Conservation (phyloP, 1,140 invertebrate species). For the Aphelenchoides avenae region DNA sequence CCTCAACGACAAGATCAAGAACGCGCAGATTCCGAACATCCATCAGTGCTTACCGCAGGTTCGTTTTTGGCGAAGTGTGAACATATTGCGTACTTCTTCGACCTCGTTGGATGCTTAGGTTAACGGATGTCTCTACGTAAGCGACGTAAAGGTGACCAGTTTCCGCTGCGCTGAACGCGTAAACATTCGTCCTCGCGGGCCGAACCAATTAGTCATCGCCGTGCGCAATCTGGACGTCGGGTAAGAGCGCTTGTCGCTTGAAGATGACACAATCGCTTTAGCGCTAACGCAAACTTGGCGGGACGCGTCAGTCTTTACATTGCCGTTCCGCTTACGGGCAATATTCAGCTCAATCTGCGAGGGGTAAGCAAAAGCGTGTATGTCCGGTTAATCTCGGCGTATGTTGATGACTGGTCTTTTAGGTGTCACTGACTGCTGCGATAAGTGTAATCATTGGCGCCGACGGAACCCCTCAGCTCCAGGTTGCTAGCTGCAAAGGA, state of each 20-base stretch:
- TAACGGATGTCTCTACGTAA: slow-evolving; percentile 38
- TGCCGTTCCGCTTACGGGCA: slow-evolving; percentile 33
- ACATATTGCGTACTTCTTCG: too few species aligned
- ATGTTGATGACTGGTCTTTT: too few species aligned
- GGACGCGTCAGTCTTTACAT: slow-evolving; percentile 40
- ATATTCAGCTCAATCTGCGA: background rate
- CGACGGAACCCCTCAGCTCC: too few species aligned
- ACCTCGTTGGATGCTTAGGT: too few species aligned
- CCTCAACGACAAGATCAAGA: slow-evolving; percentile 40
- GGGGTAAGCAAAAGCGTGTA: slow-evolving; percentile 27
- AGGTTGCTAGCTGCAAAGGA: slow-evolving; percentile 31
- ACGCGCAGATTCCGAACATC: slow-evolving; percentile 38
- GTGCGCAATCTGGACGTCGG: slow-evolving; percentile 44
- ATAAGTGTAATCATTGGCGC: too few species aligned
- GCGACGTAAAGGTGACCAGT: slow-evolving; percentile 42
- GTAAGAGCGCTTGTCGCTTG: background rate
- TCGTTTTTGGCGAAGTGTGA: too few species aligned
- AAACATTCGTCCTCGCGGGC: slow-evolving; percentile 36
- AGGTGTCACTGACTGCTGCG: too few species aligned
- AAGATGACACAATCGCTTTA: background rate
- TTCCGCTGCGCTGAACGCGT: slow-evolving; percentile 43
- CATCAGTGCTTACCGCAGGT: slow-evolving; percentile 43
- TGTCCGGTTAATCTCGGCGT: too few species aligned
- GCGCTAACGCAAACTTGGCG: slow-evolving; percentile 44
- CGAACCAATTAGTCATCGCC: slow-evolving; percentile 38